phyloP scores from a whole-genome alignment of 2,797 vertebrate genomes.

The Lophius americanus region DNA sequence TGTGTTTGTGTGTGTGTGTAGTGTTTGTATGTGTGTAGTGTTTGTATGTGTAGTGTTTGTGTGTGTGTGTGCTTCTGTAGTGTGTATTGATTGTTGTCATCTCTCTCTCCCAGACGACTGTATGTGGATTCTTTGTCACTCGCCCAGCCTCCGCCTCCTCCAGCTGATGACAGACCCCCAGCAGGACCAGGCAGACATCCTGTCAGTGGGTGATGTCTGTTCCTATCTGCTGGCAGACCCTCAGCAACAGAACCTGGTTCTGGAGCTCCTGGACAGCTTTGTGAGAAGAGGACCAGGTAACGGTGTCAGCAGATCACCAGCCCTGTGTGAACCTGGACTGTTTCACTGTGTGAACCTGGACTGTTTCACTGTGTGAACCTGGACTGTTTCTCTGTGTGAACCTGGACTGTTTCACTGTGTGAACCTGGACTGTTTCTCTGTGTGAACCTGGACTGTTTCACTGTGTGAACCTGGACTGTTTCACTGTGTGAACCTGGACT shows the following conservation, averaged over 20 bases:
- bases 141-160: slow-evolving; percentile 74
- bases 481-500: no score
- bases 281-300: slow-evolving; percentile 51
- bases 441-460: no score
- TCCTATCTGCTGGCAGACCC: slow-evolving; percentile 61
- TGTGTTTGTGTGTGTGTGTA: no score
- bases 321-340: no score
- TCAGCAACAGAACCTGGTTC: slow-evolving; percentile 51
- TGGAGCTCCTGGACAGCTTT: slow-evolving; percentile 79
- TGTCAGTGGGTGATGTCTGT: slow-evolving; percentile 70
- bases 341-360: no score
- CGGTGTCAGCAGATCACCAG: background rate
- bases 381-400: no score
- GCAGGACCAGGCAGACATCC: slow-evolving; percentile 50
- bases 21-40: no score
- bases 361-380: no score
- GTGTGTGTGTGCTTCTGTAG: background rate
- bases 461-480: no score
- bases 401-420: no score
- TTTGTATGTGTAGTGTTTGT: background rate
- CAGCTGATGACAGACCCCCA: slow-evolving; percentile 68
- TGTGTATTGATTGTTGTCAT: background rate
- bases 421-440: no score
- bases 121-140: slow-evolving; percentile 75
- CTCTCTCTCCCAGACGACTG: slow-evolving; percentile 74